Evolutionary conservation across 2,888 invertebrate species (phyloP).

Genomic region (Beris morrisii): DNA sequence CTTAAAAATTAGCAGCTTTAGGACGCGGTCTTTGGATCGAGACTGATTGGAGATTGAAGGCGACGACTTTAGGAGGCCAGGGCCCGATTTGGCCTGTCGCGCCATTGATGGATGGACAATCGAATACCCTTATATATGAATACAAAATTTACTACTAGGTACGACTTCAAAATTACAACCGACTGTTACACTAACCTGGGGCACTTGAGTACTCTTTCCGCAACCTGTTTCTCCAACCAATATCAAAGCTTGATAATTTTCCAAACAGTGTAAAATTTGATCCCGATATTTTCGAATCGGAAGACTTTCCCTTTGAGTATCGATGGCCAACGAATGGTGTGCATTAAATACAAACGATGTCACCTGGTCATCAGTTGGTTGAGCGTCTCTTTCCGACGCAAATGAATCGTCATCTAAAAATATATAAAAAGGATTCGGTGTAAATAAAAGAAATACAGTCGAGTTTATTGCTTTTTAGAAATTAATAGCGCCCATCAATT

Average conservation of each 20-base stretch:
- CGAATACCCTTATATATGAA: too few species aligned
- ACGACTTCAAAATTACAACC: too few species aligned
- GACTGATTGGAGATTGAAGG: too few species aligned
- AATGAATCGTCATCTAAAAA: conserved; percentile 42
- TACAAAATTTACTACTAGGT: too few species aligned
- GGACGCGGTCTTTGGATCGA: too few species aligned
- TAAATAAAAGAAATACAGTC: too few species aligned
- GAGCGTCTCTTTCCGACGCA: conserved; percentile 47
- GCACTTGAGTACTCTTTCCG: conserved; percentile 94
- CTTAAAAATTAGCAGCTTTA: too few species aligned
- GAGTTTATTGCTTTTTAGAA: too few species aligned
- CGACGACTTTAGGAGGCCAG: too few species aligned
- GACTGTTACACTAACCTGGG: conserved; percentile 67
- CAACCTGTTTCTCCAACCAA: conserved; percentile 94
- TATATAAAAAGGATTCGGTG: background rate
- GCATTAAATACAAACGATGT: conserved; percentile 83
- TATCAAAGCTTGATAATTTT: conserved; percentile 86
- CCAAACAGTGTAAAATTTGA: conserved; percentile 87
- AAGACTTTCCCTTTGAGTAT: conserved; percentile 79
- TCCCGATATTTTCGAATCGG: conserved; percentile 85
- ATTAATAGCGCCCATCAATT: too few species aligned
- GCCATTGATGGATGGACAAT: too few species aligned
- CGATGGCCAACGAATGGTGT: conserved; percentile 77
- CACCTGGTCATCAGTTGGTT: conserved; percentile 45
- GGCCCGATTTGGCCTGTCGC: too few species aligned